phyloP scores from a whole-genome alignment of 2,113 vertebrate species.

The Lophius piscatorius region DNA sequence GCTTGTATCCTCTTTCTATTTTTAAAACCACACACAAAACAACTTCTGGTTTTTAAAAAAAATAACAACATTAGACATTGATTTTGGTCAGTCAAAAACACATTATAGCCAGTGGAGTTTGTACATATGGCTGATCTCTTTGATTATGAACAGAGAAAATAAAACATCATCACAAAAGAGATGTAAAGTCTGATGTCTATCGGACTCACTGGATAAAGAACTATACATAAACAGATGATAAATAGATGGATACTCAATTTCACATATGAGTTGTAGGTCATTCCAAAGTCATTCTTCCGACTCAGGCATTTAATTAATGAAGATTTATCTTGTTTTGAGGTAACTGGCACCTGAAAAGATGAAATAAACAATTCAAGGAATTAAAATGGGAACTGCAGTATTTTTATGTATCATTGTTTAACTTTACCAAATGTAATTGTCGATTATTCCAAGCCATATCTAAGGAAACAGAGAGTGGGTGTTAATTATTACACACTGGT shows the following conservation, averaged over 20 bases:
- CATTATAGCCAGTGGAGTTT: not conserved
- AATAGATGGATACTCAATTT: not conserved
- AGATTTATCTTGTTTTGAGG: slow-evolving; percentile 44
- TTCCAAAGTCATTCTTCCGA: not conserved
- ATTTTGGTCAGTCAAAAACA: not conserved
- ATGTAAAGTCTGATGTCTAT: not conserved
- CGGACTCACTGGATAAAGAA: not conserved
- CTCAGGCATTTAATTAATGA: slow-evolving; percentile 23
- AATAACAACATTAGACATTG: not conserved
- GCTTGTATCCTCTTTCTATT: not conserved
- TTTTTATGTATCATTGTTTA: not conserved
- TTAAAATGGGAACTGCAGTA: not conserved
- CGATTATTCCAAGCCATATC: not conserved
- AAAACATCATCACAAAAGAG: not conserved
- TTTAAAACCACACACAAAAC: slow-evolving; percentile 7
- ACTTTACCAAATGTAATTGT: not conserved
- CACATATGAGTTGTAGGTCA: not conserved
- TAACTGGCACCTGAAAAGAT: slow-evolving; percentile 57
- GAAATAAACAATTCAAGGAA: not conserved
- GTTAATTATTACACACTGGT: not conserved
- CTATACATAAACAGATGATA: not conserved
- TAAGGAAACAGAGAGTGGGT: not conserved
- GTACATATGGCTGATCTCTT: not conserved
- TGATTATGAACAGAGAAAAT: not conserved
- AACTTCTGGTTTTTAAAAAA: not conserved